These are phyloP conservation scores for Colossoma macropomum DNA, from an alignment of 2,113 vertebrate genomes.

Conservation along the genomic window DNA sequence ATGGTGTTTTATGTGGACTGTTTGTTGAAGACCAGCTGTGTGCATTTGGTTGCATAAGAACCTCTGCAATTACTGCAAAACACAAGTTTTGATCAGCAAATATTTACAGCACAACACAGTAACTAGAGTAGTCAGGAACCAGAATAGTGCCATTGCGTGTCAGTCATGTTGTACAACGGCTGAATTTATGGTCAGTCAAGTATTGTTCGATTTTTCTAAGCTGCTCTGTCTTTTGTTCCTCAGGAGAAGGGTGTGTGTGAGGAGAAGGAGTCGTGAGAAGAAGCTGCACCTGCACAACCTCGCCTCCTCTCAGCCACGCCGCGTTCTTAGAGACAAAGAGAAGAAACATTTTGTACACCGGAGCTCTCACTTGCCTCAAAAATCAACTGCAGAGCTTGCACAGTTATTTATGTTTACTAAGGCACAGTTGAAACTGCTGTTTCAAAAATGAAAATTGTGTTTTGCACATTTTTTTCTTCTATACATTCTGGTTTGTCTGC, in stretches of 20 bases:
- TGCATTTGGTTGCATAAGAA: background rate
- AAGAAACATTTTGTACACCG: background rate
- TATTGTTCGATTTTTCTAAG: slow-evolving; percentile 2
- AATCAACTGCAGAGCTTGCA: background rate
- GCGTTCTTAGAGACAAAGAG: background rate
- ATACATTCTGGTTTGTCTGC: background rate
- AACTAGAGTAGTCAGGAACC: background rate
- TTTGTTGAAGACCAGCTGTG: background rate
- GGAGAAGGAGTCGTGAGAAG: slow-evolving; percentile 45
- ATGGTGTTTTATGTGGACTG: slow-evolving; percentile 15
- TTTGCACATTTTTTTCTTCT: background rate
- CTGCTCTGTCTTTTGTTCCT: slow-evolving; percentile 3
- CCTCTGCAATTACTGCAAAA: background rate
- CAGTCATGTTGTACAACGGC: background rate
- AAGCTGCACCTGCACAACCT: background rate
- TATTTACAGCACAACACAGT: background rate
- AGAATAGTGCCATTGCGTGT: background rate
- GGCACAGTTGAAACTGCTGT: background rate
- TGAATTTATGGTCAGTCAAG: background rate
- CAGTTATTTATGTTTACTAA: background rate
- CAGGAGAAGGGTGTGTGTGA: slow-evolving; percentile 61
- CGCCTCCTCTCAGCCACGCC: background rate
- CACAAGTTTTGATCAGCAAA: background rate
- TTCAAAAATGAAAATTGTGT: background rate
- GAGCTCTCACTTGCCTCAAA: background rate